Base-by-base conservation (phyloP, 2,113 vertebrate genomes). In the Tapirus terrestris region DNA sequence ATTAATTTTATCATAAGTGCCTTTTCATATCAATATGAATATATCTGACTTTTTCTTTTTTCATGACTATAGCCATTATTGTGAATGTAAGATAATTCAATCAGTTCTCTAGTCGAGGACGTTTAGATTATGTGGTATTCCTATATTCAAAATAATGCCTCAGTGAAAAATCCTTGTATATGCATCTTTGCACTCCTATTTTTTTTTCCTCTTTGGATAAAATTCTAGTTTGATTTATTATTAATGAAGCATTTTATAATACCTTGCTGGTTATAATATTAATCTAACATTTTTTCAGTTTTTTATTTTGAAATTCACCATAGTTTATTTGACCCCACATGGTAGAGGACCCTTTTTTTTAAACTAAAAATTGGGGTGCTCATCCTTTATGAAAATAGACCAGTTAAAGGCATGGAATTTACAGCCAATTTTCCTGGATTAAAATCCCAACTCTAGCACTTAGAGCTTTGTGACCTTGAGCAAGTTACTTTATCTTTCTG, bases 121-220 rank as follows among this genome's bases (percentile, higher is more conserved):
- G 51, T 89, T 76, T 77, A 87, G 20, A 83, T 96, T 93, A 88
- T 83, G 63, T 84, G n/a, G 2, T 89, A 89, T 91, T 92, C 11
- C 36, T 90, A 7, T 91, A 67, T 25, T 96, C 53, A 96, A 39
- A 95, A 33, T 67, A 76, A 58, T 68, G n/a, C 36, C 21, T 73
- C 18, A 86, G 2, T 93, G 56, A 77, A 89, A 93, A 93, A 67
- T 84, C 39, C 11, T 75, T 86, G 3, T 16, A 39, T 96, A 9
- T 82, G 63, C 18, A 5, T 60, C 39, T 80, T 83, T 75, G 16
- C 13, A 76, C 31, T 76, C 53, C 14, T 81, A 2, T 58, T 56
- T 77, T 72, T 81, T 85, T 67, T 85, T 60, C 48, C 13, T 70
- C 11, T 77, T 75, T 82, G 29, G 13, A 77, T 36, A 90, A 96